Percentiles rank a stretch among this genome's conserved stretches.
phyloP scores from a whole-genome alignment of 2,113 vertebrate species.

The Rhizomys pruinosus region DNA sequence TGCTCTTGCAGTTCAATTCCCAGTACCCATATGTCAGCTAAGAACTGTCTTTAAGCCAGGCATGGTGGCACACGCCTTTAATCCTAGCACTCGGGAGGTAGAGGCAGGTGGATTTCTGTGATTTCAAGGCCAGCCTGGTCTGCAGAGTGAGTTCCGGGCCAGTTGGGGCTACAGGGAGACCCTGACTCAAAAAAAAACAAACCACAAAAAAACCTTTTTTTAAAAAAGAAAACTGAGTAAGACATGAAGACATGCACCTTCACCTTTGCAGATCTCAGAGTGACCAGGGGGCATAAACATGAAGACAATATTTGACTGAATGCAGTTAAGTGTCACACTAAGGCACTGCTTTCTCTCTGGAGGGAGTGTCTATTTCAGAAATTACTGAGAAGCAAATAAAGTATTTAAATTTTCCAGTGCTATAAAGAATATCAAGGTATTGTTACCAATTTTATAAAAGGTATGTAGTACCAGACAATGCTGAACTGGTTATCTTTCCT shows the following conservation, averaged over 20 bases:
- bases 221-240: too few species aligned
- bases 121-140: too few species aligned
- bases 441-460: conserved; percentile 36
- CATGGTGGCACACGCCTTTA: too few species aligned
- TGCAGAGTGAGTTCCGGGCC: too few species aligned
- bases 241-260: neutral
- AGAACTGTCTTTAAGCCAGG: too few species aligned
- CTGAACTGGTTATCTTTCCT: conserved; percentile 16
- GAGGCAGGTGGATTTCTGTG: too few species aligned
- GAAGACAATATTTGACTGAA: conserved; percentile 14
- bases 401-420: neutral
- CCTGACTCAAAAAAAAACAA: too few species aligned
- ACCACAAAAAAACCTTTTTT: too few species aligned
- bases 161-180: too few species aligned
- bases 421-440: neutral
- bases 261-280: neutral
- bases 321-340: neutral
- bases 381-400: conserved; percentile 48
- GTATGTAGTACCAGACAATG: conserved; percentile 9
- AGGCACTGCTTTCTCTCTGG: neutral
- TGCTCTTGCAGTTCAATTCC: too few species aligned
- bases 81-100: too few species aligned
- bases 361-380: neutral
- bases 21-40: too few species aligned
- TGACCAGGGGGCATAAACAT: neutral